Conservation (phyloP, 2,113 vertebrate genomes). For the Smithornis capensis region DNA sequence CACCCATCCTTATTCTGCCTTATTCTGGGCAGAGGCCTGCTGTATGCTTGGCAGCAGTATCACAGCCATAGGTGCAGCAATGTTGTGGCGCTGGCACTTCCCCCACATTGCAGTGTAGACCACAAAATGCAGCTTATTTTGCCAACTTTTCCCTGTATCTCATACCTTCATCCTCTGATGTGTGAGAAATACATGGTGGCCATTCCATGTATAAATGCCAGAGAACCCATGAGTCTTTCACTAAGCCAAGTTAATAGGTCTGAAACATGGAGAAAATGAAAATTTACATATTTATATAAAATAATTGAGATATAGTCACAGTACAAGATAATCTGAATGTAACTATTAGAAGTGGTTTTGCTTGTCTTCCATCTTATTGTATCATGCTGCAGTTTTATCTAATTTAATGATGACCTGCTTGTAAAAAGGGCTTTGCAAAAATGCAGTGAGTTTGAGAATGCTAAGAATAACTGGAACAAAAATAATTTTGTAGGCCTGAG, state of each 20-base stretch:
- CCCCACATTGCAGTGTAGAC: neutral
- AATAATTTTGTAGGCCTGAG: neutral
- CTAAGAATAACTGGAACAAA: slow-evolving; percentile 7
- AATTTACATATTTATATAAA: neutral
- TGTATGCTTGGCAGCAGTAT: neutral
- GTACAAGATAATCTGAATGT: neutral
- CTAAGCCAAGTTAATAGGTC: neutral
- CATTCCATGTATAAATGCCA: neutral
- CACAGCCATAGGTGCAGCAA: neutral
- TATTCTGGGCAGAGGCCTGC: neutral
- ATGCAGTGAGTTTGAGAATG: neutral
- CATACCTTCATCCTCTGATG: neutral
- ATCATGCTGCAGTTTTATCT: neutral
- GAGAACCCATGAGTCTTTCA: neutral
- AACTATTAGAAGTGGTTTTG: neutral
- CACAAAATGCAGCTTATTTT: neutral
- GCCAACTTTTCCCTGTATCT: neutral
- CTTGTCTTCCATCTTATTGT: neutral
- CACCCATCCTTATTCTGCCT: neutral
- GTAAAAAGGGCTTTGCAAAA: neutral
- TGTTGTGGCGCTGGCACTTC: neutral
- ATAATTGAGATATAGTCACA: neutral
- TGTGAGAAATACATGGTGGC: neutral
- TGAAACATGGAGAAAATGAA: neutral
- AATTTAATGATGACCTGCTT: neutral